phyloP scores from a whole-genome alignment of 2,888 invertebrate species.

The Xestia sexstrigata region DNA sequence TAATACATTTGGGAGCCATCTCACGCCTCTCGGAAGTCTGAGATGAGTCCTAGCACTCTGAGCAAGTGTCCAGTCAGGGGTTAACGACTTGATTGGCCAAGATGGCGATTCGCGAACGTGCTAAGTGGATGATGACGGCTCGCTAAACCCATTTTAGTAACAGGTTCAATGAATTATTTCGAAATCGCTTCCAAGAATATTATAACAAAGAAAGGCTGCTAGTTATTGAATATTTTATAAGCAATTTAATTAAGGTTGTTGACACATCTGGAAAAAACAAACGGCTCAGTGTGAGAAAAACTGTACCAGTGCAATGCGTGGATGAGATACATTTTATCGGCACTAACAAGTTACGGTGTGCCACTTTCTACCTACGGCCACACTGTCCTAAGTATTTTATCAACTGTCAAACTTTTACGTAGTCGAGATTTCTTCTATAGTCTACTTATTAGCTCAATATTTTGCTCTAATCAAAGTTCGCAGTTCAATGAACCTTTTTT shows the following conservation, averaged over 20 bases:
- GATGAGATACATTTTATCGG: slow-evolving; percentile 82
- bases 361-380: slow-evolving; percentile 76
- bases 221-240: slow-evolving; percentile 37
- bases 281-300: slow-evolving; percentile 71
- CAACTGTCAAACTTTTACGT: slow-evolving; percentile 83
- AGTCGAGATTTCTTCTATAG: slow-evolving; percentile 81
- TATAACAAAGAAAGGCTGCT: slow-evolving; percentile 18
- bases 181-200: slow-evolving; percentile 34
- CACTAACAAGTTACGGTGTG: slow-evolving; percentile 73
- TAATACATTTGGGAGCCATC: slow-evolving; percentile 29
- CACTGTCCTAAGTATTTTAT: slow-evolving; percentile 79
- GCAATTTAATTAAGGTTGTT: slow-evolving; percentile 46
- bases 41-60: slow-evolving; percentile 45
- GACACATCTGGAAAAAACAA: slow-evolving; percentile 53
- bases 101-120: slow-evolving; percentile 86
- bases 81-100: slow-evolving; percentile 88
- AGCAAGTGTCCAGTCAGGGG: slow-evolving; percentile 75
- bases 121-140: slow-evolving; percentile 87
- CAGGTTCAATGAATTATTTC: slow-evolving; percentile 59
- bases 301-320: slow-evolving; percentile 64
- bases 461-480: slow-evolving; percentile 61
- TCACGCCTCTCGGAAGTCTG: slow-evolving; percentile 23
- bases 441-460: slow-evolving; percentile 62
- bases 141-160: slow-evolving; percentile 76
- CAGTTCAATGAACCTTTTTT: slow-evolving; percentile 63